Base-by-base conservation (phyloP, 2,113 vertebrate species). In the Hepsetus odoe region DNA sequence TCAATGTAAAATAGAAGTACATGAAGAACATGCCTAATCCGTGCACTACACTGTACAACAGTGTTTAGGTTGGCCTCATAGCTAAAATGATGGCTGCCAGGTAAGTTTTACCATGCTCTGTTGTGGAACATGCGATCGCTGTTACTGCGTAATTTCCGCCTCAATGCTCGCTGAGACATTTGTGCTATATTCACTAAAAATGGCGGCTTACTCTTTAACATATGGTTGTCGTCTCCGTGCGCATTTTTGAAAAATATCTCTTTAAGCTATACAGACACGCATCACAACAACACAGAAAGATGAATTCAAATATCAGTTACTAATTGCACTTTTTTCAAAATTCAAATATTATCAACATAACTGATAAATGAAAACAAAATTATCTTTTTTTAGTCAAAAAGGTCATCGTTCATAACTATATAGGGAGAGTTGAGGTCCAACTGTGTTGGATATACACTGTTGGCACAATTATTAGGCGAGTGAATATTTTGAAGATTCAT, bases 291-390 rank as follows among this genome's bases (percentile, higher is more conserved):
- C 82, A 87, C 85, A 89, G 86, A 86, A 89, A 85, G 85, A 89
- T 91, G 85, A 90, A 85, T 87, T 90, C 85, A 82, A 80, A 90
- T 89, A 88, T 88, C 83, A 87, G 86, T 85, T 89, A 87, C 88
- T 93, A 94, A 94, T 93, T 94, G 93, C 93, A 93, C 92, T 94
- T 92, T 87, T 84, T 69, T 84, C 68, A 85, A 87, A 89, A 87
- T 85, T 84, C 78, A 90, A 84, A 83, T 90, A 89, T 89, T 91
- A 92, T 89, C 61, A 82, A 73, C 86, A 85, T 87, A 83, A 88
- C 87, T 86, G 76, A 90, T 85, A 87, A 83, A 86, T 84, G 33
- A 82, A n/a, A 90, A 88, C 81, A 82, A 80, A 82, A 84, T 80
- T 76, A 74, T 86, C 79, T 81, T 85, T 53, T 76, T 80, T 18